Evolutionary conservation across 1,140 invertebrate genomes (phyloP), one percentile per base, ranked within the genome.

Genomic region (Littorina saxatilis): DNA sequence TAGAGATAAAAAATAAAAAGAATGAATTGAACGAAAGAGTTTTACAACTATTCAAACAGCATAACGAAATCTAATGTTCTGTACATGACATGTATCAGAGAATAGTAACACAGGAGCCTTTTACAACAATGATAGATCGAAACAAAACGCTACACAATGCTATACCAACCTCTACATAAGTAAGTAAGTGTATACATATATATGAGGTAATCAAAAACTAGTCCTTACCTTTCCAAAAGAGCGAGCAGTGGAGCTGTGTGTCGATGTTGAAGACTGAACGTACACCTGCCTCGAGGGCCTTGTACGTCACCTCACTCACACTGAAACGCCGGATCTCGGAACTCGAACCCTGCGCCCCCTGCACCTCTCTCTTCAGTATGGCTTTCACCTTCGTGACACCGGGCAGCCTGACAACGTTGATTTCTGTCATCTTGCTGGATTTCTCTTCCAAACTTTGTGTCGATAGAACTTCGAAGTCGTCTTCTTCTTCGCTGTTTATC

Each of bases 371-470:
- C 66, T 35, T 32, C 66, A 68, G 37, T 9, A 39, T 35, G 20
- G 66, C 66, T 39, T 68, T 68, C 35, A 68, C 66, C 23, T 68
- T 29, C 32, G n/a, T n/a, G n/a, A n/a, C n/a, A n/a, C n/a, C n/a
- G 39, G 66, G n/a, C 7, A 9, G 27, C 61, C 35, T 39, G 66
- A 37, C 66, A 68, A 39, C 29, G 37, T 68, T 29, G 32, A 23
- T 17, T 23, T 68, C 32, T 39, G 66, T 32, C 0, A 4, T 39
- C 9, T 29, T 39, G 32, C 29, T 23, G 32, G 32, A 35, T 35
- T 20, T 23, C 4, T 68, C 66, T 68, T 39, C 32, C 32, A 68
- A 20, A 37, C 5, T 37, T 9, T 68, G 32, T 39, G 9, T 23
- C 13, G 66, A 39, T 17, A 68, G 23, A 7, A 68, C 39, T 68